Percentiles rank a stretch among this genome's conserved stretches.
Conservation (phyloP, 2,113 vertebrate species). For the Lampris megalopsis region DNA sequence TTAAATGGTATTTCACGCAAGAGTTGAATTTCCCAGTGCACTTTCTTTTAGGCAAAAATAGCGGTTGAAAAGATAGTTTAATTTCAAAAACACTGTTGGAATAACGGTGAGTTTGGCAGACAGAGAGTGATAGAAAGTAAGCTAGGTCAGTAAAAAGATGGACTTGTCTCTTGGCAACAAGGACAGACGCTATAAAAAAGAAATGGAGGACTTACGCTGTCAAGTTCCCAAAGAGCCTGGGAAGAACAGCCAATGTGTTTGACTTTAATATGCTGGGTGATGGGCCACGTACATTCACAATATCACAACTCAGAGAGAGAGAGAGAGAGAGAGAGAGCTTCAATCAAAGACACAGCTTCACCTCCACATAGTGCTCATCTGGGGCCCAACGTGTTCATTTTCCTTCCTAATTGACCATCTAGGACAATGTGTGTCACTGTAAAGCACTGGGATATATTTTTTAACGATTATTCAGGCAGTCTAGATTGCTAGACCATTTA, state of each 20-base stretch:
- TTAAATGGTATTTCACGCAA: background rate
- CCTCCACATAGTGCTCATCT: background rate
- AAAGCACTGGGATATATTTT: no score
- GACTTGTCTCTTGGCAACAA: constrained; percentile 76
- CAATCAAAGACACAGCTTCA: no score
- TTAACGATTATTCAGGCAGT: no score
- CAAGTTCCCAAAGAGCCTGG: constrained; percentile 55
- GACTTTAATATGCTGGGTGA: constrained; percentile 44
- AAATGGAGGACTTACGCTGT: constrained; percentile 63
- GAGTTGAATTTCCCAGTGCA: no score
- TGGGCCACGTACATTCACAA: constrained; percentile 49
- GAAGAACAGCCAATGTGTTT: constrained; percentile 62
- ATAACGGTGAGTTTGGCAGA: constrained; percentile 16
- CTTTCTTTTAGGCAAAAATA: background rate
- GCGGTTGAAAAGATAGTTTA: background rate
- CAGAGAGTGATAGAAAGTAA: constrained; percentile 49
- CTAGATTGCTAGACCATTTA: no score
- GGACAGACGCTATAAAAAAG: constrained; percentile 59
- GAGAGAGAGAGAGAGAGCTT: no score
- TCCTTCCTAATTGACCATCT: background rate
- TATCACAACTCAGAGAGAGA: constrained; percentile 26
- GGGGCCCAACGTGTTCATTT: background rate
- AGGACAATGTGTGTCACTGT: background rate
- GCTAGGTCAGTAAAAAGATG: constrained; percentile 49
- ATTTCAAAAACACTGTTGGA: constrained; percentile 1